Evolutionary conservation across 2,888 invertebrate genomes (phyloP), one percentile per base, ranked within the genome.

Genomic region (Tipula lateralis): DNA sequence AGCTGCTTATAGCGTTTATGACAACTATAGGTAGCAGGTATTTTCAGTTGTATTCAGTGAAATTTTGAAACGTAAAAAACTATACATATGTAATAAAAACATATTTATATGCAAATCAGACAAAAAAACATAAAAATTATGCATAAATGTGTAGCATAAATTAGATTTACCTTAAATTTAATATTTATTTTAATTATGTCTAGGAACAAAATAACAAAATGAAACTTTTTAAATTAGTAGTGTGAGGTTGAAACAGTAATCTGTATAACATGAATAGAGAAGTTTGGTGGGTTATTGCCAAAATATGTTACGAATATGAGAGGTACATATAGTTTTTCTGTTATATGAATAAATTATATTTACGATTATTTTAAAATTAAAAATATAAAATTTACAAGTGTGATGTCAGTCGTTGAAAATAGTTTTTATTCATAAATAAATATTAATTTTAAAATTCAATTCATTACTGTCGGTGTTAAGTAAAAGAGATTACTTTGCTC

Each of bases 121-220:
- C 7, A 24, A 66, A 3, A 66, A 39, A 39, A 39, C 39, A 39
- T 39, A 19, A 66, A 66, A 66, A 66, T 66, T 66, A 24, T 66
- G 66, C 66, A 66, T 66, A 66, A 7, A 24, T 66, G 19, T 66
- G 9, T 24, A 66, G 66, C 66, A 66, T 66, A 66, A 66, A 66
- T 66, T 66, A 66, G 66, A 66, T 9, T 24, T 66, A 66, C 66
- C 24, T 66, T 66, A 19, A 9, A 66, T 50, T 50, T 50, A 50
- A 50, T 50, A 50, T 66, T 66, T 66, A 66, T 66, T 66, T 66
- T 66, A 66, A 66, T 66, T 66, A 66, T 66, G 66, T 66, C 24
- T 66, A 19, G 66, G 24, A 66, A 66, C 24, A 66, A 24, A 24
- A 24, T 66, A 66, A 6, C 50, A 66, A 9, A 24, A 24, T 66